Percentiles rank a stretch among this genome's conserved stretches.
These are phyloP conservation scores for Lagopus leucura DNA, from an alignment of 2,113 vertebrate genomes.

Conservation along the genomic window DNA sequence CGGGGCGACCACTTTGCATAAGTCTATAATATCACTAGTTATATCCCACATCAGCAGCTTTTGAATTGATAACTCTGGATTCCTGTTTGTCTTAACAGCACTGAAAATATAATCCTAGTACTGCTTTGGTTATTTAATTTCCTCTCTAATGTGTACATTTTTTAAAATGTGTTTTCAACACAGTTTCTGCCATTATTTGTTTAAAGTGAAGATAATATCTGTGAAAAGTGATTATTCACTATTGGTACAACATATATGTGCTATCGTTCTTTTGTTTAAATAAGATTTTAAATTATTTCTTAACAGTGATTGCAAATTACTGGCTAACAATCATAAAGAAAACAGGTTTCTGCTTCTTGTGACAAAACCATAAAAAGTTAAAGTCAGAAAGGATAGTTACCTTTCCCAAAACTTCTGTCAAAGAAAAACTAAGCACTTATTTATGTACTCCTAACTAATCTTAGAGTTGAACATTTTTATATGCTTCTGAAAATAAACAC, in stretches of 20 bases:
- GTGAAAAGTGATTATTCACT: constrained; percentile 1
- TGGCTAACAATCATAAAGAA: background rate
- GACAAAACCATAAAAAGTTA: background rate
- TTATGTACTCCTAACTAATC: background rate
- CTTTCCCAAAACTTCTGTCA: background rate
- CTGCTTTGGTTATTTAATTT: rapidly evolving
- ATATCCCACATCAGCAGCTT: background rate
- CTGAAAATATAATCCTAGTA: background rate
- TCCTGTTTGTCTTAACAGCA: background rate
- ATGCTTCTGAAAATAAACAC: background rate
- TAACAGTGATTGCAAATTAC: background rate
- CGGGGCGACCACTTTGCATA: background rate
- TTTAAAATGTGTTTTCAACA: background rate
- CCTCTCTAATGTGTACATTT: background rate
- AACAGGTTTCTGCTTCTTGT: background rate
- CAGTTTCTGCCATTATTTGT: background rate
- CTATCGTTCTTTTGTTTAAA: background rate
- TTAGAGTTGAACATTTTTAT: background rate
- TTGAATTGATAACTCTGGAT: background rate
- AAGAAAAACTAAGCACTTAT: background rate
- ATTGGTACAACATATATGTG: background rate
- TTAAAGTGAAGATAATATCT: constrained; percentile 13
- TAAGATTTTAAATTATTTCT: background rate
- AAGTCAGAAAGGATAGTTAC: background rate
- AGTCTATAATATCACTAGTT: background rate